A percentile compares a stretch with the other conserved stretches of the same genome.
Conservation (phyloP, 2,113 vertebrate species). For the Actenoides hombroni region DNA sequence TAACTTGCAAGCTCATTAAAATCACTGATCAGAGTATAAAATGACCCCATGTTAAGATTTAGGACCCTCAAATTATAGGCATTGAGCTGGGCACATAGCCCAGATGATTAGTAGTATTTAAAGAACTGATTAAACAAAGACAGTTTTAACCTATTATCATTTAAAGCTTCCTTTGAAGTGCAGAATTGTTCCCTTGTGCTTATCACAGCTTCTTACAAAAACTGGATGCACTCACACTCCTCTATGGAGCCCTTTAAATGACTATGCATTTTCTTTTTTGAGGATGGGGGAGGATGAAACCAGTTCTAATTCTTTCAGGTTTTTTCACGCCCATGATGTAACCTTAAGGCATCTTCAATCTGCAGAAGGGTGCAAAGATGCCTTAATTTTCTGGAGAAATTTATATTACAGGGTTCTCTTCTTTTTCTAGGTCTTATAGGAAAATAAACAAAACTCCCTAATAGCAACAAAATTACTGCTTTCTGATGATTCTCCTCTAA, state of each 20-base stretch:
- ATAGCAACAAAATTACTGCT: not conserved
- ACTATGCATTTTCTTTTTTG: not conserved
- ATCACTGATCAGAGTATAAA: not conserved
- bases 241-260: not conserved
- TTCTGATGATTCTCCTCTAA: not conserved
- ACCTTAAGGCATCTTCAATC: not conserved
- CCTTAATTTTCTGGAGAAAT: not conserved
- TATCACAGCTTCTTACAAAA: not conserved
- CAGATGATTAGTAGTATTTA: constrained; percentile 17
- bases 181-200: not conserved
- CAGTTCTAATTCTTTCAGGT: not conserved
- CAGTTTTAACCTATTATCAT: not conserved
- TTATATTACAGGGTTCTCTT: not conserved
- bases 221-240: not conserved
- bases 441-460: not conserved
- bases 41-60: not conserved
- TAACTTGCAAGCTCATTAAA: not conserved
- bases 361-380: not conserved
- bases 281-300: not conserved
- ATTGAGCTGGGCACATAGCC: not conserved
- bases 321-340: not conserved
- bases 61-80: not conserved
- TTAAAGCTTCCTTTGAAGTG: not conserved
- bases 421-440: not conserved
- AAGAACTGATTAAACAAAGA: constrained; percentile 25